phyloP scores from a whole-genome alignment of 1,140 invertebrate species.

The Glomeris maerens region DNA sequence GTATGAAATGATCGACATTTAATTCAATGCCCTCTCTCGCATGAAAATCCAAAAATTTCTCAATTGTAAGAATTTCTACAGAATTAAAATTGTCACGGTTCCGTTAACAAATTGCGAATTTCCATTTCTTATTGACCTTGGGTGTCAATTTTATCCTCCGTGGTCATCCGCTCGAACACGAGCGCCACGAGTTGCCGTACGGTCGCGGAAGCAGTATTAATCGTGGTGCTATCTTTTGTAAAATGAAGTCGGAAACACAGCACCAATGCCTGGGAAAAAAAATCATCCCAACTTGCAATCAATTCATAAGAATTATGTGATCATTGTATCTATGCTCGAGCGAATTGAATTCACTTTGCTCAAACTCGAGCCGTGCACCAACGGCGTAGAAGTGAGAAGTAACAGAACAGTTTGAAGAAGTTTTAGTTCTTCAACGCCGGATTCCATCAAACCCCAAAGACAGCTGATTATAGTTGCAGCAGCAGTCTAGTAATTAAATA shows the following conservation, averaged over 20 bases:
- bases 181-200: conserved; percentile 89
- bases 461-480: conserved; percentile 79
- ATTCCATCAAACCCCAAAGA: conserved; percentile 83
- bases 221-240: conserved; percentile 80
- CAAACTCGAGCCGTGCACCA: conserved; percentile 89
- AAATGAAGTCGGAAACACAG: conserved; percentile 91
- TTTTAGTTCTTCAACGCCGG: conserved; percentile 85
- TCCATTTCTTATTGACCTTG: conserved; percentile 15
- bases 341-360: no score
- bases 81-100: no score
- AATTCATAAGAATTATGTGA: no score
- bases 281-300: no score
- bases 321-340: no score
- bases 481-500: background rate
- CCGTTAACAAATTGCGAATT: conserved; percentile 5
- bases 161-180: conserved; percentile 85
- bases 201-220: conserved; percentile 92
- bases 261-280: conserved; percentile 83
- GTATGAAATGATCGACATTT: background rate
- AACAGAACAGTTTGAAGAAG: conserved; percentile 90
- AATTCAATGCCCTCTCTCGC: no score
- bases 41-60: no score
- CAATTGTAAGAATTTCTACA: no score
- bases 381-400: conserved; percentile 78
- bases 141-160: conserved; percentile 31